Evolutionary conservation across 2,888 invertebrate species (phyloP).

Genomic region (Epinotia nisella): DNA sequence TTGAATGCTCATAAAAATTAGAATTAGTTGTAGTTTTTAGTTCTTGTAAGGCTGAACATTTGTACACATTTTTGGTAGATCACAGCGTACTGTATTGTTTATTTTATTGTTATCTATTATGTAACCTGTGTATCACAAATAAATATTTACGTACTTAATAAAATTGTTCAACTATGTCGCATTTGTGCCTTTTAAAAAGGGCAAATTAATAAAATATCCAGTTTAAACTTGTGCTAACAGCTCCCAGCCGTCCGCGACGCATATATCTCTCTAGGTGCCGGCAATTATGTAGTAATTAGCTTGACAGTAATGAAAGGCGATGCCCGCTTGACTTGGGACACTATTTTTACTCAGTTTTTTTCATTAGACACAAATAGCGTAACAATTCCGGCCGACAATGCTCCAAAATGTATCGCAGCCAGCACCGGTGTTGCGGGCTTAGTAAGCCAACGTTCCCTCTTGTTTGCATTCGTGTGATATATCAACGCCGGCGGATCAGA

Average conservation of each 20-base stretch:
- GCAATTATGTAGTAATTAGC: slow-evolving; percentile 33
- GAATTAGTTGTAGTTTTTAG: too few relatives aligned
- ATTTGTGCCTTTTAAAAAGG: background rate
- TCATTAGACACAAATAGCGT: slow-evolving; percentile 53
- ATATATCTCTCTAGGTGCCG: slow-evolving; percentile 6
- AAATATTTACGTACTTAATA: too few relatives aligned
- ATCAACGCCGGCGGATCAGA: slow-evolving; percentile 72
- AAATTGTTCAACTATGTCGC: too few relatives aligned
- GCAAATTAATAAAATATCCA: background rate
- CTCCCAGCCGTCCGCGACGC: slow-evolving; percentile 7
- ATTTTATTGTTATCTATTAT: too few relatives aligned
- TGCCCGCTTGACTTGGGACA: slow-evolving; percentile 23
- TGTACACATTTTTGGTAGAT: too few relatives aligned
- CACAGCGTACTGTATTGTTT: too few relatives aligned
- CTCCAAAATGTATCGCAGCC: slow-evolving; percentile 52
- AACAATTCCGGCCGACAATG: slow-evolving; percentile 52
- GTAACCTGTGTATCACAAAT: too few relatives aligned
- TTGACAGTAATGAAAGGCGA: slow-evolving; percentile 41
- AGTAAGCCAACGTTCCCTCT: slow-evolving; percentile 56
- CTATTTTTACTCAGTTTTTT: slow-evolving; percentile 39
- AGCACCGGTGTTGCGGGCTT: slow-evolving; percentile 51
- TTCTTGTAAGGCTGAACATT: too few relatives aligned
- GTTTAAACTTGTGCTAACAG: slow-evolving; percentile 10
- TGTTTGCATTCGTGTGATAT: slow-evolving; percentile 80
- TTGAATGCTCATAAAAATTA: too few relatives aligned